Base-by-base conservation (phyloP, 2,797 vertebrate genomes). In the Peromyscus eremicus region DNA sequence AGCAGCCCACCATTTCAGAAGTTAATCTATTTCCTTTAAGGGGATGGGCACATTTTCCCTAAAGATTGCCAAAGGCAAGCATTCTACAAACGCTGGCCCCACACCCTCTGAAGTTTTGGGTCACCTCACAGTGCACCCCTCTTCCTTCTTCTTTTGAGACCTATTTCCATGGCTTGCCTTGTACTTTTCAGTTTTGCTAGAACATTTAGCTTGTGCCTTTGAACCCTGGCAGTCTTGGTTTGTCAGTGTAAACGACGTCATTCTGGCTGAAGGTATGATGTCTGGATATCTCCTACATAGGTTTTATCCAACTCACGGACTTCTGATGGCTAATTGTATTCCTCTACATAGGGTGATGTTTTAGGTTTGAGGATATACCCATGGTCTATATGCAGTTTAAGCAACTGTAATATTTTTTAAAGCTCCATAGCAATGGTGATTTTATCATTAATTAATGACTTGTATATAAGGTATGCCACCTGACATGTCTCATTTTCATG, bases 1-100 rank as follows among this genome's bases (percentile, higher is more conserved):
- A 89, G 55, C 70, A 97, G 85, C 46, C 82, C 94, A 73, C 91
- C 95, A 6, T 96, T 98, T 96, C 97, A 95, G 89, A 97, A 87
- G 92, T 94, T 89, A 94, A 95, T 83, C 66, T 98, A 93, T 97
- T 98, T 98, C 96, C 71, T 49, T 84, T 43, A 97, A 97, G 96
- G 95, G 95, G 87, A 92, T 89, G 97, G 97, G 97, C 97, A 97
- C 64, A 64, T 7, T 95, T 96, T 95, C 92, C 89, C 97, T 88
- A 94, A 82, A 96, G 97, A 96, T 91, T 97, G 95, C 95, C 96
- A 96, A 96, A 94, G 82, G 70, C 79, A 97, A 96, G 92, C 34
- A 12, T 46, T 55, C 71, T 79, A 5, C 77, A 83, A 92, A 80
- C 40, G 81, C 32, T 21, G 40, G 27, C 5, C 1, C 8, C 32